Base-by-base conservation (phyloP, 2,888 invertebrate genomes). In the Deilephila elpenor region DNA sequence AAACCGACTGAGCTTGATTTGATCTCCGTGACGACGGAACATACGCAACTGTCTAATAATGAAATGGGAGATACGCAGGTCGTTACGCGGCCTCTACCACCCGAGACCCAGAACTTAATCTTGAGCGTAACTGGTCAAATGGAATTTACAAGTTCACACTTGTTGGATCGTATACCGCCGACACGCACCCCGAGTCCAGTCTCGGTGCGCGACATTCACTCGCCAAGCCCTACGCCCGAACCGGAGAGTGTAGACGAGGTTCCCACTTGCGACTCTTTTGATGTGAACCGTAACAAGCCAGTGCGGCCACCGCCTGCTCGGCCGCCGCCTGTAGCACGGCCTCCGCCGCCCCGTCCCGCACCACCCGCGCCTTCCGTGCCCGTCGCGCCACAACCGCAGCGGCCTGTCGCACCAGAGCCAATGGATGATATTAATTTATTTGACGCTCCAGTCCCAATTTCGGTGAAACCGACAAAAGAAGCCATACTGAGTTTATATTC, bases 181-280 rank as follows among this genome's bases (percentile, higher is more conserved):
- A 98, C 98, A 0, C 96, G 98, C 78, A 97, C 98, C 0, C 98
- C 98, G 0, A 98, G 98, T 88, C 98, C 98, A 0, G 97, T 98
- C 0, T 96, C 98, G 14, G 97, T 97, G 93, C 94, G 97, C 61
- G 97, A 97, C 81, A 93, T 97, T 14, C 97, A 98, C 86, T 97
- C 98, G 0, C 98, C 98, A 0, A 97, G 98, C 83, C 98, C 98
- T 3, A 98, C 98, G 0, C 97, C 92, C 25, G 97, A 90, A 95
- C 97, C 76, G 91, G 96, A 93, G 37, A 76, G 81, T 44, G 76
- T 83, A 4, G 83, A 85, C 14, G 87, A 86, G n/a, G 74, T 74
- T 11, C 74, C 76, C 0, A 71, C 74, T 19, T 71, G 91, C 59
- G 87, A 86, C 8, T 80, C 75, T 34, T 88, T 92, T 74, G 95